phyloP scores from a whole-genome alignment of 2,113 vertebrate species.

The Syngnathoides biaculeatus region DNA sequence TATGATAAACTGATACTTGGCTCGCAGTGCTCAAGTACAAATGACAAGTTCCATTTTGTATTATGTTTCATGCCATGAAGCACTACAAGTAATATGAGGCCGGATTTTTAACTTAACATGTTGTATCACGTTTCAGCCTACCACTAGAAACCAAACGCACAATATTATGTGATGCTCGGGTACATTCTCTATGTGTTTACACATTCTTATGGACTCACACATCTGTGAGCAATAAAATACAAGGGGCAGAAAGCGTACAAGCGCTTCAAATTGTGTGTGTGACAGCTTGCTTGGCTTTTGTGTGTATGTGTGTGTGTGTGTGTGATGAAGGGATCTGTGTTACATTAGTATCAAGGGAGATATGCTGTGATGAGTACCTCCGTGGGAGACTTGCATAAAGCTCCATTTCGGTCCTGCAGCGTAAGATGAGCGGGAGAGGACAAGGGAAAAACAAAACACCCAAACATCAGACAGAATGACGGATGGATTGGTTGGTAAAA shows the following conservation, averaged over 20 bases:
- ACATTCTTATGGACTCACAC: conserved; percentile 50
- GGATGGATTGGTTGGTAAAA: conserved; percentile 34
- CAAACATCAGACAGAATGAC: conserved; percentile 38
- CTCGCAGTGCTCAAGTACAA: conserved; percentile 14
- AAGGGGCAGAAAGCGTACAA: conserved; percentile 25
- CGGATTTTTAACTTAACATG: conserved; percentile 19
- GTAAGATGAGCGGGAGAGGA: conserved; percentile 49
- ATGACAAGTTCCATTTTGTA: conserved; percentile 5
- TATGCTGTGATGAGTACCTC: conserved; percentile 72
- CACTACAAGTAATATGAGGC: conserved; percentile 17
- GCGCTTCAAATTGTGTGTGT: conserved; percentile 38
- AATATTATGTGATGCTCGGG: conserved; percentile 18
- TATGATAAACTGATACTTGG: neutral
- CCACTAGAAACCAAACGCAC: neutral
- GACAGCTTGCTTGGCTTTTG: conserved; percentile 46
- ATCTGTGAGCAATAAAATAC: conserved; percentile 60
- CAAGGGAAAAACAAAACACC: conserved; percentile 28
- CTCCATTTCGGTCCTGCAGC: conserved; percentile 82
- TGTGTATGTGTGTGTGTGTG: conserved; percentile 33
- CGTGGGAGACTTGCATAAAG: conserved; percentile 82
- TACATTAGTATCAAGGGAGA: conserved; percentile 60
- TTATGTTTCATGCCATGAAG: conserved; percentile 22
- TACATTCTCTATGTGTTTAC: conserved; percentile 39
- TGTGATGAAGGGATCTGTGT: conserved; percentile 41
- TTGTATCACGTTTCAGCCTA: conserved; percentile 18